Percentiles rank a stretch among this genome's conserved stretches.
phyloP scores from a whole-genome alignment of 2,797 vertebrate species.

The Xenentodon cancila region DNA sequence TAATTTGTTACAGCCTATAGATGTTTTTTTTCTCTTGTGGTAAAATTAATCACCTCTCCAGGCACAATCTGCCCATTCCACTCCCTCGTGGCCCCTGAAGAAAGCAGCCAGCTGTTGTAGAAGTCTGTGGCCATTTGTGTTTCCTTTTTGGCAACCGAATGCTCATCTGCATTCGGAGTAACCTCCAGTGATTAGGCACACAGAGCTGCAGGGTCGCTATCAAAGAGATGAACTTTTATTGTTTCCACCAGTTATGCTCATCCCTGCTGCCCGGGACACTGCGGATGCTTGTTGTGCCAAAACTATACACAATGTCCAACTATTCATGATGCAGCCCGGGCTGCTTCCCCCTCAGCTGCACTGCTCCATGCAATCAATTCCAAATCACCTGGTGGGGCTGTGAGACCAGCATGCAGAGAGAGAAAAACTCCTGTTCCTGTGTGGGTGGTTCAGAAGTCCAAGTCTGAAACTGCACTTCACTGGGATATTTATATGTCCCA shows the following conservation, averaged over 20 bases:
- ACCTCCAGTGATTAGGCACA: conserved; percentile 46
- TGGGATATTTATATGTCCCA: conserved; percentile 4
- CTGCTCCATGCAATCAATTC: conserved; percentile 1
- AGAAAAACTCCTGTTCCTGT: conserved; percentile 14
- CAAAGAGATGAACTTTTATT: conserved; percentile 34
- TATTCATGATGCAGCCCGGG: conserved; percentile 7
- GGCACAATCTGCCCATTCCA: conserved; percentile 31
- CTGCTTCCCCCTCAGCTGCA: conserved; percentile 1
- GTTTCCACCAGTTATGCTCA: conserved; percentile 9
- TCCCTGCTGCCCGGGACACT: neutral
- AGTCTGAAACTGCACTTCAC: conserved; percentile 37
- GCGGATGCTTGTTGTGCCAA: conserved; percentile 4
- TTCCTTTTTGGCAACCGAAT: conserved; percentile 43
- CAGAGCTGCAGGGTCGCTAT: conserved; percentile 31
- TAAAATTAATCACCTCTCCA: conserved; percentile 47
- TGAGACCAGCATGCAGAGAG: conserved; percentile 1
- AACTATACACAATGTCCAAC: conserved; percentile 2
- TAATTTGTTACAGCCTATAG: conserved; percentile 19
- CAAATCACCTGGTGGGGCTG: conserved; percentile 1
- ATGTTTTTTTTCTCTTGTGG: conserved; percentile 21
- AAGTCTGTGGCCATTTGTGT: conserved; percentile 43
- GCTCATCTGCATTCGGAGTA: conserved; percentile 60
- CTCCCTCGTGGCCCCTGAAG: conserved; percentile 30
- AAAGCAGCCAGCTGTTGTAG: conserved; percentile 61
- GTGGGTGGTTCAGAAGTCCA: conserved; percentile 39